phyloP scores from a whole-genome alignment of 2,888 invertebrate genomes.

The Trachelus stipa region DNA sequence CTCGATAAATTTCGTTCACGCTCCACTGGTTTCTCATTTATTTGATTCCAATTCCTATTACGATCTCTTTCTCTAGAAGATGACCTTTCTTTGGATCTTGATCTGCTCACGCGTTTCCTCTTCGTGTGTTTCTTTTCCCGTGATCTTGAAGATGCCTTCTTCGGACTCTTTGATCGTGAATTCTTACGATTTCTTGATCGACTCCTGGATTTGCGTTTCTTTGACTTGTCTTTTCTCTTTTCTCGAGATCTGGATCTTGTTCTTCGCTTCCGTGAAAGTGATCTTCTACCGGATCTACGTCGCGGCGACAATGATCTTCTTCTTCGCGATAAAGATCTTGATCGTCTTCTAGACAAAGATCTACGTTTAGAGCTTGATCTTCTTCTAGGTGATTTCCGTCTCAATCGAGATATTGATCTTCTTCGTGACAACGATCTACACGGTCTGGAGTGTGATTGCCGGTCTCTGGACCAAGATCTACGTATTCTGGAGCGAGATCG shows the following conservation, averaged over 20 bases:
- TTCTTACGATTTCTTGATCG: slow-evolving; percentile 56
- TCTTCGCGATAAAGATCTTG: slow-evolving; percentile 38
- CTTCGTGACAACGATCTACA: slow-evolving; percentile 49
- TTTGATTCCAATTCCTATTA: slow-evolving; percentile 57
- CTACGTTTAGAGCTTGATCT: slow-evolving; percentile 33
- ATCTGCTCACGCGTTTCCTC: slow-evolving; percentile 54
- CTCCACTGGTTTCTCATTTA: slow-evolving; percentile 45
- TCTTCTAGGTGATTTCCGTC: slow-evolving; percentile 46
- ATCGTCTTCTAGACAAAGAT: slow-evolving; percentile 36
- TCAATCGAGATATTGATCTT: slow-evolving; percentile 51
- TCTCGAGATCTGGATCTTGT: slow-evolving; percentile 43
- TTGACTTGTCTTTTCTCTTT: slow-evolving; percentile 55
- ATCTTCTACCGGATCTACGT: slow-evolving; percentile 34
- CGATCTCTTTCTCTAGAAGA: slow-evolving; percentile 50
- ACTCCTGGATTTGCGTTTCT: slow-evolving; percentile 62
- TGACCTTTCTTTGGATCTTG: slow-evolving; percentile 48
- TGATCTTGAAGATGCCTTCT: slow-evolving; percentile 52
- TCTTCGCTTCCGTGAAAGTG: slow-evolving; percentile 42
- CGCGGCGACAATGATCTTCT: slow-evolving; percentile 40
- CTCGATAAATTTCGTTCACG: slow-evolving; percentile 36
- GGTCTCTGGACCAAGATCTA: slow-evolving; percentile 54
- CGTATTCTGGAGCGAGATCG: slow-evolving; percentile 53
- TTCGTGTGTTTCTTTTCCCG: slow-evolving; percentile 62
- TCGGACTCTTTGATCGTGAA: slow-evolving; percentile 54
- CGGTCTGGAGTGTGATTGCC: slow-evolving; percentile 46